A percentile compares a stretch with the other conserved stretches of the same genome.
phyloP scores from a whole-genome alignment of 2,113 vertebrate genomes.

The Osmerus mordax region DNA sequence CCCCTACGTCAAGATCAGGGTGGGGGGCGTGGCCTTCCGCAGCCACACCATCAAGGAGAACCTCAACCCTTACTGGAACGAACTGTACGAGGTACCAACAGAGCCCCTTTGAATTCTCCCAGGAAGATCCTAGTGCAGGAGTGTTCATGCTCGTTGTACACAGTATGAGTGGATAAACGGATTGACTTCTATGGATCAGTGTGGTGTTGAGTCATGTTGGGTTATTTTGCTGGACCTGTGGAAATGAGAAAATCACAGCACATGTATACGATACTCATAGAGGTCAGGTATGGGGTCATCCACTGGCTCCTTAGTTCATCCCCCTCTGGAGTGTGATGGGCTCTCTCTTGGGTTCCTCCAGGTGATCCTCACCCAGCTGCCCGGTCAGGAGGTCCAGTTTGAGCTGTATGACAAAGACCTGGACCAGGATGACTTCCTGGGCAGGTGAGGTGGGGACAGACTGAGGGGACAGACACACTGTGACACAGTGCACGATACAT shows the following conservation, averaged over 20 bases:
- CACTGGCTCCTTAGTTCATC: no score
- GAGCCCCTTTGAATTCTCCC: not conserved
- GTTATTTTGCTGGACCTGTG: no score
- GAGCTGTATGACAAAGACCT: conserved; percentile 89
- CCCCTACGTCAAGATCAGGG: conserved; percentile 84
- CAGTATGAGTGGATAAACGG: no score
- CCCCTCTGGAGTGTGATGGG: no score
- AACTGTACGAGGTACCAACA: conserved; percentile 81
- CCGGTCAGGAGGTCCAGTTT: conserved; percentile 86
- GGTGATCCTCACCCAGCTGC: conserved; percentile 81
- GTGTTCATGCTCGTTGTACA: not conserved
- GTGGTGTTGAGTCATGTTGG: no score
- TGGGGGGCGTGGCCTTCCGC: conserved; percentile 78
- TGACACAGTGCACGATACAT: not conserved
- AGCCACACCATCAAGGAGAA: conserved; percentile 87
- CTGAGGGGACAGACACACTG: not conserved
- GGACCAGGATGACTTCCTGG: conserved; percentile 88
- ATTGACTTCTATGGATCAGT: no score
- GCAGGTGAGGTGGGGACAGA: conserved; percentile 68
- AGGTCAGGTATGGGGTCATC: no score
- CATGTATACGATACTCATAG: no score
- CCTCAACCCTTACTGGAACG: conserved; percentile 87
- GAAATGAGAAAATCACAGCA: no score
- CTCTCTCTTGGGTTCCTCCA: conserved; percentile 37
- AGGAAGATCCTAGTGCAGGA: not conserved